These are phyloP conservation scores for Chionomys nivalis DNA, from an alignment of 2,113 vertebrate species.

Conservation along the genomic window DNA sequence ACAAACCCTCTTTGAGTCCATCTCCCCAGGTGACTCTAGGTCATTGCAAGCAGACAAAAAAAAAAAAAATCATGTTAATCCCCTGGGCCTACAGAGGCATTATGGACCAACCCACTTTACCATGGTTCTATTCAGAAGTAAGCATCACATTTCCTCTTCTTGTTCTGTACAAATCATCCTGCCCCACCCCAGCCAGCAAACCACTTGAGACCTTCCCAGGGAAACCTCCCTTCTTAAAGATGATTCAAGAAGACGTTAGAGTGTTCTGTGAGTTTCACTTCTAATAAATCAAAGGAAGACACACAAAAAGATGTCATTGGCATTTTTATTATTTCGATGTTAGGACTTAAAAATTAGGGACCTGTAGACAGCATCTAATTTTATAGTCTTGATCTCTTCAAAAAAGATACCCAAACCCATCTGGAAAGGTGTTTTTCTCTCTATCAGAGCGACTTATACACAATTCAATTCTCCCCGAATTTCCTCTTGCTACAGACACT, in stretches of 20 bases:
- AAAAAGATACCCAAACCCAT: neutral
- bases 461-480: neutral
- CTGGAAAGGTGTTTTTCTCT: neutral
- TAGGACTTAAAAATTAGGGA: neutral
- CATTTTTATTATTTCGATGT: neutral
- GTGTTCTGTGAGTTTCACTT: neutral
- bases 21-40: neutral
- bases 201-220: neutral
- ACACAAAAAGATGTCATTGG: neutral
- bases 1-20: neutral
- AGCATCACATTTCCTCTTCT: neutral
- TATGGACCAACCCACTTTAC: neutral
- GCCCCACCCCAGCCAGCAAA: neutral
- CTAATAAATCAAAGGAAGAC: neutral
- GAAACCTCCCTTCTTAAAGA: neutral
- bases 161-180: neutral
- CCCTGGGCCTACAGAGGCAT: neutral
- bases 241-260: neutral
- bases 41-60: neutral
- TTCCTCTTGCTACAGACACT: neutral
- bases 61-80: too few relatives aligned
- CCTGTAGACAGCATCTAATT: neutral
- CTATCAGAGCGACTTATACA: neutral
- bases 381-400: slow-evolving; percentile 7
- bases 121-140: neutral